Conservation (phyloP, 2,113 vertebrate species). For the Scolopax mira region DNA sequence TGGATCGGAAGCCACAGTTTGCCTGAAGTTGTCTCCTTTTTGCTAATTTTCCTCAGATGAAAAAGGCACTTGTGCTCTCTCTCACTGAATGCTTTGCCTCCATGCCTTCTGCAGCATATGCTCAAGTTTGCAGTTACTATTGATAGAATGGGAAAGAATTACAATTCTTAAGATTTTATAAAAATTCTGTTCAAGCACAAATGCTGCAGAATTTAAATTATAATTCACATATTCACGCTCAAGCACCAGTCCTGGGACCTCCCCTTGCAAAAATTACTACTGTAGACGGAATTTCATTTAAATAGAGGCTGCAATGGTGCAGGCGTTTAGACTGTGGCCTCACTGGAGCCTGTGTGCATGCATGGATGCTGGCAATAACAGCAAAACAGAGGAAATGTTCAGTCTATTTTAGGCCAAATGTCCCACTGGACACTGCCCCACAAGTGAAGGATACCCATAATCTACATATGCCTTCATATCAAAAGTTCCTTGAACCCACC, state of each 20-base stretch:
- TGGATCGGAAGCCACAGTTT: conserved; percentile 48
- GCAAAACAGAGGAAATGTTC: not conserved
- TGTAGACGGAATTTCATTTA: not conserved
- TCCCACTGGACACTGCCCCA: not conserved
- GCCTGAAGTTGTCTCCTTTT: conserved; percentile 40
- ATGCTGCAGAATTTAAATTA: not conserved
- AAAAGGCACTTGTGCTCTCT: conserved; percentile 52
- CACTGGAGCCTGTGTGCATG: not conserved
- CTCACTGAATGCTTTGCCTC: conserved; percentile 15
- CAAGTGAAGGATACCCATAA: rapidly evolving
- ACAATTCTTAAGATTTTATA: not conserved
- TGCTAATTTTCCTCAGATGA: conserved; percentile 55
- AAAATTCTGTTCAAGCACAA: not conserved
- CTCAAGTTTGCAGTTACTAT: conserved; percentile 54
- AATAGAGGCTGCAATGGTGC: not conserved
- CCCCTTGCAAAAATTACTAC: not conserved
- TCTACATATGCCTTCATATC: rapidly evolving
- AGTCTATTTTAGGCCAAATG: not conserved
- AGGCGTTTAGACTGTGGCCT: not conserved
- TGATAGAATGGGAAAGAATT: conserved; percentile 39
- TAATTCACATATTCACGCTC: not conserved
- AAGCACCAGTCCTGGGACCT: not conserved
- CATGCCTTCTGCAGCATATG: conserved; percentile 24
- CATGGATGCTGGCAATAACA: not conserved
- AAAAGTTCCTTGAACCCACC: not conserved